A percentile compares a stretch with the other conserved stretches of the same genome.
Conservation (phyloP, 1,140 invertebrate species). For the Colletes latitarsis region DNA sequence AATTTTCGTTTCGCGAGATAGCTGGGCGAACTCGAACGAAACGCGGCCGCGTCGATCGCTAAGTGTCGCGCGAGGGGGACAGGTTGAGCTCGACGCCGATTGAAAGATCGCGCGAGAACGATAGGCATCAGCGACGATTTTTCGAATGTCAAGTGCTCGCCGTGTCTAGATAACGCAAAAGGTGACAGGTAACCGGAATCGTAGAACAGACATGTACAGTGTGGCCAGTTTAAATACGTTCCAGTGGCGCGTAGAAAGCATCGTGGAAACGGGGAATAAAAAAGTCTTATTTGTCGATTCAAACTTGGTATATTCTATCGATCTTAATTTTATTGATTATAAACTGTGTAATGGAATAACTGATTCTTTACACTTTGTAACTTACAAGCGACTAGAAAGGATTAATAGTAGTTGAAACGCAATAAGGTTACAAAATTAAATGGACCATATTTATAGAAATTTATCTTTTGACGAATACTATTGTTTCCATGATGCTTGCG, state of each 20-base stretch:
- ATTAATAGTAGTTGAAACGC: too few relatives aligned
- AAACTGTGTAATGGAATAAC: too few relatives aligned
- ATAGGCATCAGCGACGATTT: neutral
- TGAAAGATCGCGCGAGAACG: constrained; percentile 21
- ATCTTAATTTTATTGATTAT: too few relatives aligned
- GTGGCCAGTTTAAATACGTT: neutral
- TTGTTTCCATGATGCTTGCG: too few relatives aligned
- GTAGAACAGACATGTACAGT: neutral
- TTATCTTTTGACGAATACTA: too few relatives aligned
- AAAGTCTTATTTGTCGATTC: too few relatives aligned
- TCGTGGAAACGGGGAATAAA: too few relatives aligned
- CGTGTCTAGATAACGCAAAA: neutral
- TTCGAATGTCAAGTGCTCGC: neutral
- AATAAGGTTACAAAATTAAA: too few relatives aligned
- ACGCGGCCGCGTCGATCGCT: constrained; percentile 4
- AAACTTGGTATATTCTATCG: too few relatives aligned
- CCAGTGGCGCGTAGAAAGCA: neutral
- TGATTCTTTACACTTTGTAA: too few relatives aligned
- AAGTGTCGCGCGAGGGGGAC: neutral
- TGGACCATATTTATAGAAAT: too few relatives aligned
- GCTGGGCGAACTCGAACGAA: neutral
- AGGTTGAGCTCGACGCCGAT: neutral
- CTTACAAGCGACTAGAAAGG: too few relatives aligned
- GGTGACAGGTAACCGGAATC: neutral
- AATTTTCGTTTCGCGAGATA: constrained; percentile 5